These are phyloP conservation scores for Oxytorus armatus DNA, from an alignment of 2,888 invertebrate genomes.

Conservation along the genomic window DNA sequence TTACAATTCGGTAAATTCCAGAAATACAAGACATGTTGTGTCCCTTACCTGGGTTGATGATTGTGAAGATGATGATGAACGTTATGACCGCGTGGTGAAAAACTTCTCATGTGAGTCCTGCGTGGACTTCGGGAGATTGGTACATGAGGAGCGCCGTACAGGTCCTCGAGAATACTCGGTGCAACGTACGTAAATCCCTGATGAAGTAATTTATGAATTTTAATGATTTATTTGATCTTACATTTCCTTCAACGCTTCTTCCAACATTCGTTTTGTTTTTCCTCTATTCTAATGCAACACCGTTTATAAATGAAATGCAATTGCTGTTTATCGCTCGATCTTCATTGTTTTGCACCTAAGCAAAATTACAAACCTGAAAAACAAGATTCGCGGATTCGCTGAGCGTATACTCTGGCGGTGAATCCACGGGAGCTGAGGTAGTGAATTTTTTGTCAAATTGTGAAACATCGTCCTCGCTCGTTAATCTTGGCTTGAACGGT, in stretches of 20 bases:
- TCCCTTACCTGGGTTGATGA: constrained; percentile 74
- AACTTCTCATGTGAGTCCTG: constrained; percentile 76
- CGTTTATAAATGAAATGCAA: neutral
- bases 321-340: neutral
- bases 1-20: neutral
- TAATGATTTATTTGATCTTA: too few species aligned
- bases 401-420: constrained; percentile 96
- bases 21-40: neutral
- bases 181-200: constrained; percentile 99
- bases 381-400: constrained; percentile 98
- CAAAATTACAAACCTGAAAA: constrained; percentile 90
- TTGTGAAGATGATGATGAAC: constrained; percentile 72
- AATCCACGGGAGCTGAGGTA: constrained; percentile 98
- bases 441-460: constrained; percentile 99
- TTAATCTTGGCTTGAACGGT: constrained; percentile 97
- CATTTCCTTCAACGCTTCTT: too few species aligned
- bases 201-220: too few species aligned
- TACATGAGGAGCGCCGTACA: constrained; percentile 91
- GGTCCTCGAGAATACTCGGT: constrained; percentile 96
- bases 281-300: neutral
- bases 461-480: constrained; percentile 97
- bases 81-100: constrained; percentile 76
- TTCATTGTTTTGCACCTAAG: too few species aligned
- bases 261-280: too few species aligned
- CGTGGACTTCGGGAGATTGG: constrained; percentile 85